Percentiles rank a stretch among this genome's conserved stretches.
Conservation (phyloP, 2,113 vertebrate genomes). For the Junco hyemalis region DNA sequence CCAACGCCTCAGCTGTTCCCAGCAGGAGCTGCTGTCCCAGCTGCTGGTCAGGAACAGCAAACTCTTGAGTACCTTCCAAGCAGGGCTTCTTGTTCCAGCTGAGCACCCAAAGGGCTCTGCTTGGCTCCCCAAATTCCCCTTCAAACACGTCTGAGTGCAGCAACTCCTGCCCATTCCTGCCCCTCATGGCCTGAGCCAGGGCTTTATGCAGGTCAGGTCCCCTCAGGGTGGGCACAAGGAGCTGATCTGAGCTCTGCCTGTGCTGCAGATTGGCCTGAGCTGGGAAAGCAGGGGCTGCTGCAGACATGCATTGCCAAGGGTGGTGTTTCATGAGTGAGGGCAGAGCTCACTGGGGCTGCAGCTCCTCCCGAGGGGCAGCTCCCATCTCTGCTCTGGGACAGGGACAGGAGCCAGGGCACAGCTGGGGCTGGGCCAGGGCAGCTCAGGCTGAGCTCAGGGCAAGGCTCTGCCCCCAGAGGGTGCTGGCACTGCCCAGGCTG, state of each 20-base stretch:
- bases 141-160: neutral
- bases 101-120: neutral
- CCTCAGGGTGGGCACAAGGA: neutral
- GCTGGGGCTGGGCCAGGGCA: neutral
- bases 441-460: neutral
- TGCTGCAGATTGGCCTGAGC: neutral
- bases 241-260: neutral
- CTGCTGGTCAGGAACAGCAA: neutral
- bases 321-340: neutral
- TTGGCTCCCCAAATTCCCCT: neutral
- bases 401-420: rapidly evolving
- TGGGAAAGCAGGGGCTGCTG: neutral
- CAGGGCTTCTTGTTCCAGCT: neutral
- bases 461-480: neutral
- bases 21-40: neutral
- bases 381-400: rapidly evolving
- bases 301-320: neutral
- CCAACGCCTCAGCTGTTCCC: neutral
- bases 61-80: neutral
- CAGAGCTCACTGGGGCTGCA: neutral
- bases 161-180: neutral
- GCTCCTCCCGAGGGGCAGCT: neutral
- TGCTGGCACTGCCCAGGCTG: neutral
- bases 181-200: neutral
- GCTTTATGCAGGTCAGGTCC: neutral